Percentiles rank a stretch among this genome's conserved stretches.
These are phyloP conservation scores for Agrotis segetum DNA, from an alignment of 2,888 invertebrate species.

Conservation along the genomic window DNA sequence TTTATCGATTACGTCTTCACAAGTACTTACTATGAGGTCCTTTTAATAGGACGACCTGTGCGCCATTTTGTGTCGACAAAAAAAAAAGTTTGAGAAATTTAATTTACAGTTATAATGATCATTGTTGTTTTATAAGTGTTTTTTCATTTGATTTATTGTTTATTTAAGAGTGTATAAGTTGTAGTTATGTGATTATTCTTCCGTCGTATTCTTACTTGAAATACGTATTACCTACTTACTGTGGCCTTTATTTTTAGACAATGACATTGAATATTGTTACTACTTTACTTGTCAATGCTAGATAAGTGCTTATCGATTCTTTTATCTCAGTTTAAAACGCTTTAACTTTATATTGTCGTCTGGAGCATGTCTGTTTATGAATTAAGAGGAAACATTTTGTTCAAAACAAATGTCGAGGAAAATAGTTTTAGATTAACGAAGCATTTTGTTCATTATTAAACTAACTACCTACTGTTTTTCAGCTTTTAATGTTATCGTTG, in stretches of 20 bases:
- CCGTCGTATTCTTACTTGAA: too few relatives aligned
- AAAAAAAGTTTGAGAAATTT: too few relatives aligned
- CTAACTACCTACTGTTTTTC: background rate
- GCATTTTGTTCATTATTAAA: background rate
- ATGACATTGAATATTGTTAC: constrained; percentile 48
- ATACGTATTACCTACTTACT: background rate
- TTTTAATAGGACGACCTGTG: background rate
- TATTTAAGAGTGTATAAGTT: too few relatives aligned
- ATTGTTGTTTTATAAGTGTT: too few relatives aligned
- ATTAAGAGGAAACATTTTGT: constrained; percentile 32
- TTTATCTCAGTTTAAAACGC: constrained; percentile 43
- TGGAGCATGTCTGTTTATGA: constrained; percentile 45
- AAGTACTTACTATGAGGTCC: constrained; percentile 9
- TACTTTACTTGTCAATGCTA: constrained; percentile 11
- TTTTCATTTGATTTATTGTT: too few relatives aligned
- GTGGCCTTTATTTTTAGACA: constrained; percentile 24
- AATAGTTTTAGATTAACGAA: background rate
- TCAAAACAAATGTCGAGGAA: constrained; percentile 17
- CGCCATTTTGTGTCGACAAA: too few relatives aligned
- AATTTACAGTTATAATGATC: too few relatives aligned
- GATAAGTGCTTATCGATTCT: constrained; percentile 47
- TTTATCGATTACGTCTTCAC: constrained; percentile 9
- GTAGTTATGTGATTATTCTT: too few relatives aligned
- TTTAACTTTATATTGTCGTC: constrained; percentile 38
- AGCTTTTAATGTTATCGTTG: background rate